phyloP scores from a whole-genome alignment of 2,888 invertebrate genomes.

The Auanema sp. region DNA sequence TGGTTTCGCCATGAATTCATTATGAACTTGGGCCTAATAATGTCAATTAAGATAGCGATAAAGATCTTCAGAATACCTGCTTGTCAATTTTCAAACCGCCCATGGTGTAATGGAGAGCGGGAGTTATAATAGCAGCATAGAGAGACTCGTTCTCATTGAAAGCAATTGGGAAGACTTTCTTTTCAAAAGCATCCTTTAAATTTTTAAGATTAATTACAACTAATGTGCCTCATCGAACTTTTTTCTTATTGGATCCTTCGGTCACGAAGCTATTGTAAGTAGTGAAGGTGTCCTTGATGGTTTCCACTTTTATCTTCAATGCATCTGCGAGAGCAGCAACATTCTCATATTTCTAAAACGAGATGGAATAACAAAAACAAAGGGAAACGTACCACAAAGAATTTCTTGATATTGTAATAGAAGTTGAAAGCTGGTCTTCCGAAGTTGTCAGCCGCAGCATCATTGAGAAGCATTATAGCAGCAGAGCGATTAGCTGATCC shows the following conservation, averaged over 20 bases:
- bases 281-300: conserved; percentile 42
- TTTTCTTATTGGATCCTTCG: conserved; percentile 20
- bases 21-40: conserved; percentile 48
- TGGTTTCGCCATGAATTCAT: conserved; percentile 50
- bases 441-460: conserved; percentile 54
- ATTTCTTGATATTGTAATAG: conserved; percentile 61
- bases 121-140: conserved; percentile 58
- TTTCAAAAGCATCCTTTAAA: conserved; percentile 43
- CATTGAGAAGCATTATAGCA: conserved; percentile 59
- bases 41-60: neutral
- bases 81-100: conserved; percentile 62
- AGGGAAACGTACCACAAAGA: conserved; percentile 49
- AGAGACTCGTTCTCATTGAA: conserved; percentile 46
- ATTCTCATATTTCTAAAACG: conserved; percentile 44
- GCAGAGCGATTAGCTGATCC: conserved; percentile 40
- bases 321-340: conserved; percentile 44
- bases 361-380: neutral
- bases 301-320: conserved; percentile 29
- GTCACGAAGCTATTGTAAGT: conserved; percentile 46
- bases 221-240: conserved; percentile 4
- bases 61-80: conserved; percentile 16
- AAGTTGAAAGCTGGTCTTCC: conserved; percentile 63
- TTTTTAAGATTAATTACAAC: neutral
- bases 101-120: conserved; percentile 64
- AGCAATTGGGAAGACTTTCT: conserved; percentile 48